Percentiles rank a stretch among this genome's conserved stretches.
phyloP scores from a whole-genome alignment of 2,888 invertebrate species.

The Teleiodes luculella region DNA sequence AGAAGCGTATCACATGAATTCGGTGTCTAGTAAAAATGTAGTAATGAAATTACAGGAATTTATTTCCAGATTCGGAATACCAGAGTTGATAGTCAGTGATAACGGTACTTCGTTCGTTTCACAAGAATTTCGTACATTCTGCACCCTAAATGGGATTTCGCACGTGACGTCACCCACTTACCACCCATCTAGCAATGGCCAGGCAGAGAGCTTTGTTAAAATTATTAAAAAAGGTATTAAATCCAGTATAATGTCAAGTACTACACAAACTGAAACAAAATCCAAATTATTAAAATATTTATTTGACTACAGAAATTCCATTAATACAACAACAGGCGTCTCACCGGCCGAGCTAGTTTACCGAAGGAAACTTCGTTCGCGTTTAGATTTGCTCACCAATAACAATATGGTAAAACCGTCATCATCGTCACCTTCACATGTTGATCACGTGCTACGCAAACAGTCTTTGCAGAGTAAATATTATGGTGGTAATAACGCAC shows the following conservation, averaged over 20 bases:
- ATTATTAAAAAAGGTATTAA: conserved; percentile 31
- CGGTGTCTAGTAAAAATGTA: conserved; percentile 19
- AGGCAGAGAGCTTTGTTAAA: conserved; percentile 30
- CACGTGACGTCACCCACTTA: conserved; percentile 28
- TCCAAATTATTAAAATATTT: not conserved
- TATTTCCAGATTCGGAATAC: conserved; percentile 28
- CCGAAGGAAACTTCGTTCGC: not conserved
- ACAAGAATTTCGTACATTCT: conserved; percentile 25
- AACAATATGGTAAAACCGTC: too few species aligned
- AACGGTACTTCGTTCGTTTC: conserved; percentile 28
- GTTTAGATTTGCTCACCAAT: too few species aligned
- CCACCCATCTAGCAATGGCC: conserved; percentile 29
- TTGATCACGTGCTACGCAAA: too few species aligned
- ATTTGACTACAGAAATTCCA: not conserved
- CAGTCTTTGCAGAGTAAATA: too few species aligned
- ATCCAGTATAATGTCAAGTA: not conserved
- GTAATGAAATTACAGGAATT: conserved; percentile 27
- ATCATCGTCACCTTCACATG: too few species aligned
- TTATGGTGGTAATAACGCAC: too few species aligned
- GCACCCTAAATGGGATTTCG: conserved; percentile 25
- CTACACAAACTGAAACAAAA: not conserved
- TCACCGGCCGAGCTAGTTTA: not conserved
- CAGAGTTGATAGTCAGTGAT: conserved; percentile 27
- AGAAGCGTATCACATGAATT: too few species aligned
- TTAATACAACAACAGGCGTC: not conserved